Conservation (phyloP, 2,797 vertebrate genomes). For the Neomorphus geoffroyi region DNA sequence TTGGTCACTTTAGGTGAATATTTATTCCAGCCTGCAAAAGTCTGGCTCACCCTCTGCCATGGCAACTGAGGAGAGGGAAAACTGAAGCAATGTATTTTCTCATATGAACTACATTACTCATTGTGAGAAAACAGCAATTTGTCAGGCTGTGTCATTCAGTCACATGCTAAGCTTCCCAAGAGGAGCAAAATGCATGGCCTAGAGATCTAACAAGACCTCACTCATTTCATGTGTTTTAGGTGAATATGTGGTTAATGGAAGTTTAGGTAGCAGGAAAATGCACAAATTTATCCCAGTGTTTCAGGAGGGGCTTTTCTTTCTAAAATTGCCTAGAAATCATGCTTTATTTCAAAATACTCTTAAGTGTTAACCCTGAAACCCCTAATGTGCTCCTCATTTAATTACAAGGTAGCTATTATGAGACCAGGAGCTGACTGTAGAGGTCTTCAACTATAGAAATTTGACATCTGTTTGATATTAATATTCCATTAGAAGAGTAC, state of each 20-base stretch:
- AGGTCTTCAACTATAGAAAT: conserved; percentile 29
- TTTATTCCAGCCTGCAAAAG: background rate
- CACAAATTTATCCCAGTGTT: conserved; percentile 24
- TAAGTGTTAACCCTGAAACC: background rate
- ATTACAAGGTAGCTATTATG: background rate
- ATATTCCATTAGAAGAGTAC: conserved; percentile 52
- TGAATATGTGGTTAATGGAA: background rate
- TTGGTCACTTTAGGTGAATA: background rate
- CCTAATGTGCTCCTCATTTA: background rate
- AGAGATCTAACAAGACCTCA: background rate
- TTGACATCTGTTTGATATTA: conserved; percentile 66
- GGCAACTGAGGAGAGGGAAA: background rate
- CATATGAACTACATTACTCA: background rate
- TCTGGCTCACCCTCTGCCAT: background rate
- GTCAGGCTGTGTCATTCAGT: background rate
- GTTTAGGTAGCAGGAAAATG: background rate
- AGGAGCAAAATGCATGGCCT: background rate
- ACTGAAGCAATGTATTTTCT: background rate
- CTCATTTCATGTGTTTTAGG: background rate
- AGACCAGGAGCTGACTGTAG: background rate
- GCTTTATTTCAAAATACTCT: conserved; percentile 29
- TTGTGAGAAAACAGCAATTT: background rate
- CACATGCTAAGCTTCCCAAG: background rate
- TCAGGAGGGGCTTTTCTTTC: conserved; percentile 7
- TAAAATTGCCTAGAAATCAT: background rate